Evolutionary conservation across 2,113 vertebrate genomes (phyloP).

Genomic region (Furnarius figulus): DNA sequence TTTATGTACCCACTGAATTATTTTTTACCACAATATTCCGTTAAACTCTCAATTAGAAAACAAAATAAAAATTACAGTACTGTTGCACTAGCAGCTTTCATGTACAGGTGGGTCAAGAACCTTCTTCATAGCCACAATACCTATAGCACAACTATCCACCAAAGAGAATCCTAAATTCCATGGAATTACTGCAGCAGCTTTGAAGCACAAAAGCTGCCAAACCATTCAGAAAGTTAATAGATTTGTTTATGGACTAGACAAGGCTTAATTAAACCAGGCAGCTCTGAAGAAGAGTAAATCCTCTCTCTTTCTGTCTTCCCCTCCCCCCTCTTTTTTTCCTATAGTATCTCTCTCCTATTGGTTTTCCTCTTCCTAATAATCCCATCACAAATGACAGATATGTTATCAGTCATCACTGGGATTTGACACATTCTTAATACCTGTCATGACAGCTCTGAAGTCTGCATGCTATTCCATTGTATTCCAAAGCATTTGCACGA

Average conservation of each 20-base stretch:
- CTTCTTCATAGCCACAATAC: not conserved
- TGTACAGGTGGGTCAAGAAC: not conserved
- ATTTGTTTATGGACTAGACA: constrained; percentile 60
- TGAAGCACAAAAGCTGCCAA: not conserved
- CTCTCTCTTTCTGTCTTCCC: not conserved
- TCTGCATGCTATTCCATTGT: constrained; percentile 43
- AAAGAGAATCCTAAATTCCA: not conserved
- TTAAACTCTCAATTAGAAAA: not conserved
- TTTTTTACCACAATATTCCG: not conserved
- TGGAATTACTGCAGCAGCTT: not conserved
- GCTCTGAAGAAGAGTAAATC: constrained; percentile 41
- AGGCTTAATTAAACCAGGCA: constrained; percentile 57
- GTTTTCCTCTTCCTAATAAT: constrained; percentile 53
- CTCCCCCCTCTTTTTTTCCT: not conserved
- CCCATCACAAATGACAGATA: constrained; percentile 66
- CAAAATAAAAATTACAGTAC: not conserved
- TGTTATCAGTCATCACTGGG: constrained; percentile 64
- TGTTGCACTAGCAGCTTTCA: not conserved
- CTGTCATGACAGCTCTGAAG: constrained; percentile 61
- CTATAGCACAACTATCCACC: not conserved
- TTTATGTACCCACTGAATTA: not conserved
- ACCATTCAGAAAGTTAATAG: constrained; percentile 43
- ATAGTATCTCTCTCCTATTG: constrained; percentile 52
- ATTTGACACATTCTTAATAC: constrained; percentile 65
- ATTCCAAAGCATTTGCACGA: constrained; percentile 46